Evolutionary conservation across 2,888 invertebrate genomes (phyloP), one percentile per base, ranked within the genome.

Genomic region (Erebia epiphron): DNA sequence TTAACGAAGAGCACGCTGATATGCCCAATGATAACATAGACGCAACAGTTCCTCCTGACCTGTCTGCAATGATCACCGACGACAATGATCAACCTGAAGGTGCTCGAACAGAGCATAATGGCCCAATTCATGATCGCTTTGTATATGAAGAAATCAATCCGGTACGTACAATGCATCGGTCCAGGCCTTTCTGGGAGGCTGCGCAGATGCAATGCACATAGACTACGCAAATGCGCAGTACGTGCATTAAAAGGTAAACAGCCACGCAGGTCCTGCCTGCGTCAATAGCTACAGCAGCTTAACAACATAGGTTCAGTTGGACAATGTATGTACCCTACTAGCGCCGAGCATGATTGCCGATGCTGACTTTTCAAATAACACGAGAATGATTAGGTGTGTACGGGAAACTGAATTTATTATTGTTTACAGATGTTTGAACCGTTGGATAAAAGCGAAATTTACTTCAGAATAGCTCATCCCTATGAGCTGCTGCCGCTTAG

Each of bases 61-160:
- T 46, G 16, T 61, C 61, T 16, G 9, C 43, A 43, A 60, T 41
- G 16, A 43, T 11, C 43, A 16, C 1, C 7, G 49, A 21, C 3
- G 21, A 49, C 46, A 7, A 7, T 4, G 21, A 21, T 49, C 21
- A 49, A 49, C 14, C 5, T 11, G 62, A 49, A 9, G 4, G 21
- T 26, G 1, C 13, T 21, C 21, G 46, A 21, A 18, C 9, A 9
- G 62, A 18, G 13, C 46, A 18, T 21, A 62, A 21, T 14, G 16
- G 49, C 9, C 62, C 62, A 21, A 8, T 62, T 13, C 62, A 62
- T 16, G 49, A 62, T 14, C 62, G 62, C 21, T 21, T 49, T 49
- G 62, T 62, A 11, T 49, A 62, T 62, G 49, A 46, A 46, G 62
- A 62, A 62, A 49, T 62, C 7, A 62, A 62, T 49, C n/a, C 18